Evolutionary conservation across 2,113 vertebrate species (phyloP).

Genomic region (Coturnix japonica): DNA sequence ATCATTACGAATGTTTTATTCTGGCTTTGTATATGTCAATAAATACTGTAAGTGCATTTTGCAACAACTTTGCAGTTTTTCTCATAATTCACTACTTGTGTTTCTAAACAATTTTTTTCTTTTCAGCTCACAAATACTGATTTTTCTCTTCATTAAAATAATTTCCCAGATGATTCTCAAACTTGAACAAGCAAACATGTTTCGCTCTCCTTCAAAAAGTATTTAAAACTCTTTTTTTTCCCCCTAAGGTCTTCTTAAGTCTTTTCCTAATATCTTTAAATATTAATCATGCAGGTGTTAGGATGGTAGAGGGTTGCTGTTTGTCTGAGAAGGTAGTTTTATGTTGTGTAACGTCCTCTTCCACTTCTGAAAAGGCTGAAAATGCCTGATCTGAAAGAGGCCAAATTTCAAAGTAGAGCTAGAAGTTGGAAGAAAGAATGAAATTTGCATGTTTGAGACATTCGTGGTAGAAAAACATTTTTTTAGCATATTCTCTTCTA

Average conservation of each 20-base stretch:
- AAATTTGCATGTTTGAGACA: background rate
- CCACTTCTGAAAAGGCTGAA: background rate
- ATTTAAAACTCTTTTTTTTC: background rate
- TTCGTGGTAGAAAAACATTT: fast-evolving
- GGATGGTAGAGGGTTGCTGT: background rate
- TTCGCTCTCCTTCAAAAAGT: background rate
- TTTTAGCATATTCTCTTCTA: background rate
- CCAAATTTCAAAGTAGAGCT: background rate
- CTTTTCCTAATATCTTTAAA: background rate
- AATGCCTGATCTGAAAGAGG: background rate
- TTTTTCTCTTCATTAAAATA: conserved; percentile 2
- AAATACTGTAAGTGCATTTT: conserved; percentile 21
- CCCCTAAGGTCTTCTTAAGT: background rate
- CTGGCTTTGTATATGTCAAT: background rate
- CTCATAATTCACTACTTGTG: background rate
- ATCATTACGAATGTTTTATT: background rate
- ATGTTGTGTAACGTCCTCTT: background rate
- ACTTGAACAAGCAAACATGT: background rate
- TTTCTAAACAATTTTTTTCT: background rate
- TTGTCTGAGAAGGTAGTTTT: background rate
- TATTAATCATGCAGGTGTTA: background rate
- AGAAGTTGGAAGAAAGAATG: background rate
- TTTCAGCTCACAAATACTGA: background rate
- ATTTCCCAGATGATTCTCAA: background rate
- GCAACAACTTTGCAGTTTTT: background rate